Evolutionary conservation across 2,113 vertebrate species (phyloP), one percentile per base, ranked within the genome.

Genomic region (Climacteris rufus): DNA sequence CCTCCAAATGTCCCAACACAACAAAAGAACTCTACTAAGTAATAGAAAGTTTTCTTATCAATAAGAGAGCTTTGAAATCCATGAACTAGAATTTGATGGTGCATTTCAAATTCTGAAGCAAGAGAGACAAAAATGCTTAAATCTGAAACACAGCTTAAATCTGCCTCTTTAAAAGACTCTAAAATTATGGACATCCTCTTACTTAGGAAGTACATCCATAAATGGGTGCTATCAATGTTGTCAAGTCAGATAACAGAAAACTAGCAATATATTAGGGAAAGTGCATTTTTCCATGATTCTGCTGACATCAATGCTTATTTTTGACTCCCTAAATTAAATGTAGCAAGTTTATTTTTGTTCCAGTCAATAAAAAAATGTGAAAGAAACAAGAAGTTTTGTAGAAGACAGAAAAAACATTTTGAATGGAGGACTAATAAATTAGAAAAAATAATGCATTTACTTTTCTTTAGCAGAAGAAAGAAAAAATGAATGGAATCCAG

Each of bases 1-100:
- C 49, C 83, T 87, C 79, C 87, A 64, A 63, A 95, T 92, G 84
- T 84, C 85, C 93, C 80, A 78, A 42, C 6, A 9, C 83, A 94
- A 81, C 68, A 93, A 89, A 94, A 42, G 50, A 93, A 57, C 63
- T n/a, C 5, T 20, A 90, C 13, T 53, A 87, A 86, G 77, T 45
- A 93, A 76, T 13, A 70, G 7, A 59, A 92, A 81, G 47, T 50
- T 94, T 94, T 86, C 69, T 93, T 83, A 80, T 30, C 56, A 92
- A 20, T 23, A 42, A 31, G 44, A 92, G 39, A 74, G 63, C n/a
- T n/a, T 39, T n/a, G 19, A 71, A 92, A 54, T 57, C 59, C 42
- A 22, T 9, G 1, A 25, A 40, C 30, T 33, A 20, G 61, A 49
- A 13, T 61, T 91, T 45, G 37, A n/a, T 20, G 14, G 61, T 44